Percentiles rank a stretch among this genome's conserved stretches.
These are phyloP conservation scores for Onychostruthus taczanowskii DNA, from an alignment of 2,113 vertebrate genomes.

Conservation along the genomic window DNA sequence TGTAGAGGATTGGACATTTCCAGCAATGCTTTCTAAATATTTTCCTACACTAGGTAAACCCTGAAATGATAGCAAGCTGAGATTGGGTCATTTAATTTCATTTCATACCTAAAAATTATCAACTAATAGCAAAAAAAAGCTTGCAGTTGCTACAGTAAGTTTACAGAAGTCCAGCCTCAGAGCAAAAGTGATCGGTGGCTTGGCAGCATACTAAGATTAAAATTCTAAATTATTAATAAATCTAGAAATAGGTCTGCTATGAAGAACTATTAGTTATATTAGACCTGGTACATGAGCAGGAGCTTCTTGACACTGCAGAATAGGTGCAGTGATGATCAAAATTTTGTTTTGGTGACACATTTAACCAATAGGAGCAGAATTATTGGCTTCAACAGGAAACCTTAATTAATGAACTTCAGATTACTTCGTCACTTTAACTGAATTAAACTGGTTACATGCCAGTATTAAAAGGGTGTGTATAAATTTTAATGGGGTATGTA, in stretches of 20 bases:
- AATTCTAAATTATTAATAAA: neutral
- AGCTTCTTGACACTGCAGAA: neutral
- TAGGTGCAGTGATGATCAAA: neutral
- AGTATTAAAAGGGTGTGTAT: neutral
- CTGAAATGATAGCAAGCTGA: neutral
- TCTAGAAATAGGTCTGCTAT: neutral
- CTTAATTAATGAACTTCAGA: neutral
- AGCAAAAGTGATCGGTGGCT: neutral
- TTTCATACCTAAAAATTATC: neutral
- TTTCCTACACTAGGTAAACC: neutral
- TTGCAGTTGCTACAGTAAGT: neutral
- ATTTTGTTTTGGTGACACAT: neutral
- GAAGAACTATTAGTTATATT: neutral
- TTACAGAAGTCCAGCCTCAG: neutral
- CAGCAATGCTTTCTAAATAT: neutral
- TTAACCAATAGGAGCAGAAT: neutral
- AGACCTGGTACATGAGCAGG: neutral
- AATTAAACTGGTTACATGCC: neutral
- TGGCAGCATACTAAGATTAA: neutral
- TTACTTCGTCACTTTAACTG: neutral
- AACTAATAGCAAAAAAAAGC: neutral
- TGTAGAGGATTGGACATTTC: neutral
- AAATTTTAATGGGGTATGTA: neutral
- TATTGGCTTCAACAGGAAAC: neutral
- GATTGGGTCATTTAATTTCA: neutral